Conservation (phyloP, 2,888 invertebrate genomes). For the Drosophila antonietae region DNA sequence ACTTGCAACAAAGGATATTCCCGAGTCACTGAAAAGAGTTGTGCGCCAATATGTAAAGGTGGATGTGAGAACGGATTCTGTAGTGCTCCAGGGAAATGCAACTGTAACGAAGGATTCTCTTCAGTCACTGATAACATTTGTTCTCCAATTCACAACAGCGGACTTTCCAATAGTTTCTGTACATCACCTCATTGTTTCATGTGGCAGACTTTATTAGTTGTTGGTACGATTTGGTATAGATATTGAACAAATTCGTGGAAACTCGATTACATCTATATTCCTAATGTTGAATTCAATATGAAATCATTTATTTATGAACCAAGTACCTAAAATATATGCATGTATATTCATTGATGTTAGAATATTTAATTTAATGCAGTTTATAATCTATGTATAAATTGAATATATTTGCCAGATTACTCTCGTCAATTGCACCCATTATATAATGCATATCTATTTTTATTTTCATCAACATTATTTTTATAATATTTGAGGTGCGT, state of each 20-base stretch:
- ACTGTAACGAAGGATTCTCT: slow-evolving; percentile 24
- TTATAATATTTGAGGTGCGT: neutral
- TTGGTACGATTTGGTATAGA: neutral
- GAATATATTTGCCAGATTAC: no score
- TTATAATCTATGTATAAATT: neutral
- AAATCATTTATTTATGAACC: neutral
- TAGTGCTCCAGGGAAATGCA: slow-evolving; percentile 19
- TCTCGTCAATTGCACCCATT: neutral
- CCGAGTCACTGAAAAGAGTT: slow-evolving; percentile 34
- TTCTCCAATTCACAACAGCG: slow-evolving; percentile 12
- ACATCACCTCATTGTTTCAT: slow-evolving; percentile 9
- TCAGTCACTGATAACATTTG: slow-evolving; percentile 10
- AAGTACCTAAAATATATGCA: neutral
- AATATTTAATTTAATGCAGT: neutral
- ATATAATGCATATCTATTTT: neutral
- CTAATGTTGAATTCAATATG: neutral
- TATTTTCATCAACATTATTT: neutral
- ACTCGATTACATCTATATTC: neutral
- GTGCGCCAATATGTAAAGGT: no score
- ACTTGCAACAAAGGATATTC: no score
- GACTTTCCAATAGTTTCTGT: slow-evolving; percentile 33
- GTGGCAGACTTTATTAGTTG: neutral
- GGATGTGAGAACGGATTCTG: slow-evolving; percentile 38
- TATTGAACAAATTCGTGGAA: neutral
- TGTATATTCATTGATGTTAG: neutral